Conservation (phyloP, 1,140 invertebrate species). For the Drosophila sechellia region DNA sequence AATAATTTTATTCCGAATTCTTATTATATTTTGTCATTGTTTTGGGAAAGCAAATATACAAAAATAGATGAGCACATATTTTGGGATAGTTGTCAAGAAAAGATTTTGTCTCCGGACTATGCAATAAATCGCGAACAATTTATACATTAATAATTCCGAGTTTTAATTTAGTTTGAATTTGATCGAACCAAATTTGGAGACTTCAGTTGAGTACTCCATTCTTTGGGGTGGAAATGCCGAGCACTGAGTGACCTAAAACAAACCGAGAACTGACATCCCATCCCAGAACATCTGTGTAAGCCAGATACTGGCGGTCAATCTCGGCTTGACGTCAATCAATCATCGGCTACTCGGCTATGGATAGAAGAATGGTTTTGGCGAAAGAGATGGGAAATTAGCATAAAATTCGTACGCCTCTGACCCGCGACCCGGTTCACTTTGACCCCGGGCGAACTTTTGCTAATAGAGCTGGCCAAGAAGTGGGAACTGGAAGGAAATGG, state of each 20-base stretch:
- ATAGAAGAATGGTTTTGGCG: conserved; percentile 43
- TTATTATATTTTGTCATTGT: too few relatives aligned
- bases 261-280: background rate
- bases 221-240: background rate
- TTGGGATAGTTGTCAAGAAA: too few relatives aligned
- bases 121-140: too few relatives aligned
- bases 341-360: conserved; percentile 32
- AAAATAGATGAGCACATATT: too few relatives aligned
- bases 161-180: too few relatives aligned
- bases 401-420: conserved; percentile 46
- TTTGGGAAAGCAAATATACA: too few relatives aligned
- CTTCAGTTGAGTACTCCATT: background rate
- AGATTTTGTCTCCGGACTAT: too few relatives aligned
- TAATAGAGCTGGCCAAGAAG: conserved; percentile 35
- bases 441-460: conserved; percentile 58
- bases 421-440: conserved; percentile 57
- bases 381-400: conserved; percentile 59
- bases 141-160: too few relatives aligned
- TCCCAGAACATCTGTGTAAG: conserved; percentile 26
- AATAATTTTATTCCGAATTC: too few relatives aligned
- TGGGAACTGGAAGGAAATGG: background rate
- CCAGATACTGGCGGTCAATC: conserved; percentile 22
- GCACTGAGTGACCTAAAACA: background rate
- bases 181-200: background rate
- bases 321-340: conserved; percentile 39